phyloP scores from a whole-genome alignment of 2,888 invertebrate species.

The Sphaeridia pumilis region DNA sequence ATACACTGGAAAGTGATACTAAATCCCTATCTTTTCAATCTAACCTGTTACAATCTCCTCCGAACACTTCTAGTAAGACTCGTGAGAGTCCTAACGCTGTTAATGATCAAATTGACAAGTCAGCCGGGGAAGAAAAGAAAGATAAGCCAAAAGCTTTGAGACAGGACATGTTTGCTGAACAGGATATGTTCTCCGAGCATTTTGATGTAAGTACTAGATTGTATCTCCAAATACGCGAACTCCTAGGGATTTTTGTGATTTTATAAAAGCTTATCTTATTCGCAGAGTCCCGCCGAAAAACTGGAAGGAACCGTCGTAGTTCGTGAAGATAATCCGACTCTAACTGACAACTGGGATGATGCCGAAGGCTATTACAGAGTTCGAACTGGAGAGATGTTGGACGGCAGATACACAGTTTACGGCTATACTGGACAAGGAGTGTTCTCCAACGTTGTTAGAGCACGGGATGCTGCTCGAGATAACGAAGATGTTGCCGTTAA shows the following conservation, averaged over 20 bases:
- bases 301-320: conserved; percentile 39
- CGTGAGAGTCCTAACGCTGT: conserved; percentile 5
- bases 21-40: conserved; percentile 35
- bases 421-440: conserved; percentile 98
- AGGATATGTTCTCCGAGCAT: conserved; percentile 65
- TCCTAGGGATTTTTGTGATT: no score
- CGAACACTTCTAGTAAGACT: conserved; percentile 24
- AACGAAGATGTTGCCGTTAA: conserved; percentile 91
- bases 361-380: conserved; percentile 98
- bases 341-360: conserved; percentile 99
- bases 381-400: conserved; percentile 84
- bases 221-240: no score
- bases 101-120: no score
- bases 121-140: no score
- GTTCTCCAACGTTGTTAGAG: conserved; percentile 93
- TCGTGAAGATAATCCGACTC: conserved; percentile 65
- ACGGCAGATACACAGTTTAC: conserved; percentile 84
- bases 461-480: conserved; percentile 75
- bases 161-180: conserved; percentile 86
- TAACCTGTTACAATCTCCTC: conserved; percentile 36
- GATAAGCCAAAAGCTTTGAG: no score
- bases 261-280: no score
- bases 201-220: conserved; percentile 63
- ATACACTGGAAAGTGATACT: conserved; percentile 37
- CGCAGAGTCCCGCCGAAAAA: conserved; percentile 55